These are phyloP conservation scores for Erpornis zantholeuca DNA, from an alignment of 2,113 vertebrate genomes.

Conservation along the genomic window DNA sequence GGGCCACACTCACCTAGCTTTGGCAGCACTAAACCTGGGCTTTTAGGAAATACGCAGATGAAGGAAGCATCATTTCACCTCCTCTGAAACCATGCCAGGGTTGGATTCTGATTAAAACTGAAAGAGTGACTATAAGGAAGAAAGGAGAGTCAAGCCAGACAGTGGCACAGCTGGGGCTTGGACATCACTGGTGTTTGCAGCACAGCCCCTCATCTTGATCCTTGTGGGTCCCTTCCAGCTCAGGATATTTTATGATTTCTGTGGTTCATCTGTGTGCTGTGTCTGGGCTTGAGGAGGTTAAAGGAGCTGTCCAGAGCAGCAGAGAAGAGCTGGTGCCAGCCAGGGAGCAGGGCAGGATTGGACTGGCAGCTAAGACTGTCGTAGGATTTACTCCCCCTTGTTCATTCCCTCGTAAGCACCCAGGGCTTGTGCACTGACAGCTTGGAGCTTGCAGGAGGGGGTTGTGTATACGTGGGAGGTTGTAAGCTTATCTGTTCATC, in stretches of 20 bases:
- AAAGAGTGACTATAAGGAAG: not conserved
- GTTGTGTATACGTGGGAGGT: not conserved
- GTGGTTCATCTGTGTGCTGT: not conserved
- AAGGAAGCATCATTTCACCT: not conserved
- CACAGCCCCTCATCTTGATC: not conserved
- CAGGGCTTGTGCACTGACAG: not conserved
- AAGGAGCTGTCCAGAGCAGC: not conserved
- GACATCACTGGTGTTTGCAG: not conserved
- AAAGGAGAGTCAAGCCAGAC: not conserved
- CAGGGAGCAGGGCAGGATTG: not conserved
- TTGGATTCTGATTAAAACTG: not conserved
- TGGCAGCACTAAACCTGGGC: not conserved
- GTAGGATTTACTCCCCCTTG: not conserved
- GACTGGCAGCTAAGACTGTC: not conserved
- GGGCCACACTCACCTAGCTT: not conserved
- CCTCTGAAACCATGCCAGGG: not conserved
- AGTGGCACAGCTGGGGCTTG: not conserved
- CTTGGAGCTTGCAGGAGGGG: not conserved
- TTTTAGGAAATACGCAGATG: not conserved
- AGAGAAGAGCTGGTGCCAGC: not conserved
- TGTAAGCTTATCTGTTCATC: not conserved
- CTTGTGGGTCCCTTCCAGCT: not conserved
- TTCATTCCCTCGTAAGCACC: not conserved
- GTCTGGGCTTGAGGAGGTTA: not conserved
- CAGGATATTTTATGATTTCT: not conserved